These are phyloP conservation scores for Lapara coniferarum DNA, from an alignment of 2,888 invertebrate species.

Conservation along the genomic window DNA sequence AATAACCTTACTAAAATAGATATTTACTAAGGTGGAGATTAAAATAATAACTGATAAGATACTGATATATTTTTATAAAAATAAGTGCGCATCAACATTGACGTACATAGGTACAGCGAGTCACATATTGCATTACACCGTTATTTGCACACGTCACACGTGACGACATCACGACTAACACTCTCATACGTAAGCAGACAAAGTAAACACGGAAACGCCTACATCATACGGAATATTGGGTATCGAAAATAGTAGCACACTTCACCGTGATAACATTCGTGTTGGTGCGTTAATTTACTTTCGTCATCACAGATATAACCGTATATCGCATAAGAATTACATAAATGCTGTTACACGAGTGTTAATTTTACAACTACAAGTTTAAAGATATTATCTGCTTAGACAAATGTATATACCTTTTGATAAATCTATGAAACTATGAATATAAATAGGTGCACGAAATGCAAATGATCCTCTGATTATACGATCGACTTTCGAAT, in stretches of 20 bases:
- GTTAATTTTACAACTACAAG: slow-evolving; percentile 46
- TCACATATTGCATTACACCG: not conserved
- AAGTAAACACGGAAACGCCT: slow-evolving; percentile 27
- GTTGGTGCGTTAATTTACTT: slow-evolving; percentile 18
- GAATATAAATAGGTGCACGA: slow-evolving; percentile 49
- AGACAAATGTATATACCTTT: slow-evolving; percentile 38
- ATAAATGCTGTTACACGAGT: slow-evolving; percentile 19
- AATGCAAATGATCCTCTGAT: slow-evolving; percentile 52
- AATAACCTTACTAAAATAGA: not conserved
- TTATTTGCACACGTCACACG: slow-evolving; percentile 18
- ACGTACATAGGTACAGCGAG: slow-evolving; percentile 6
- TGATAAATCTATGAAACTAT: slow-evolving; percentile 56
- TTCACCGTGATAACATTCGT: slow-evolving; percentile 26
- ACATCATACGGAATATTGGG: slow-evolving; percentile 23
- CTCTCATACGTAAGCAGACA: slow-evolving; percentile 21
- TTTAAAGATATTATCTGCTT: slow-evolving; percentile 53
- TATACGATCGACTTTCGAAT: slow-evolving; percentile 48
- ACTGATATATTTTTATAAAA: not conserved
- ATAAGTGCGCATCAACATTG: slow-evolving; percentile 12
- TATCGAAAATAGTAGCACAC: slow-evolving; percentile 24
- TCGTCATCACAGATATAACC: slow-evolving; percentile 15
- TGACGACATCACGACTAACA: slow-evolving; percentile 21
- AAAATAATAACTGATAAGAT: slow-evolving; percentile 3
- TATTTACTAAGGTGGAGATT: not conserved
- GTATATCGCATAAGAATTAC: slow-evolving; percentile 10